These are phyloP conservation scores for Andricus grossulariae DNA, from an alignment of 1,140 invertebrate species.

Conservation along the genomic window DNA sequence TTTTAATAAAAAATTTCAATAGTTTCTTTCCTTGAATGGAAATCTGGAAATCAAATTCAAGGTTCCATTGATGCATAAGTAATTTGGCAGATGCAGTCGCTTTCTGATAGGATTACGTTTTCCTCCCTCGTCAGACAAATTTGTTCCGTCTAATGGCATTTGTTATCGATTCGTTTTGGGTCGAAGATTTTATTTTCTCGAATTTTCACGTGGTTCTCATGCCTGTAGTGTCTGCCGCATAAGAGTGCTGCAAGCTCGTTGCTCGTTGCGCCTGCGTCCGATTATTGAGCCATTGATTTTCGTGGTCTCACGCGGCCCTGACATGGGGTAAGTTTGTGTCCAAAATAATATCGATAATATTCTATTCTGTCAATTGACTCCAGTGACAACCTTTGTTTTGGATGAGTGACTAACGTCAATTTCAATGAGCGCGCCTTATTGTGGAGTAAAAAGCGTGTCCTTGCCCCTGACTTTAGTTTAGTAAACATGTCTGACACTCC, in stretches of 20 bases:
- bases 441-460: background rate
- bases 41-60: background rate
- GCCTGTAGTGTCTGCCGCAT: conserved; percentile 47
- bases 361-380: conserved; percentile 35
- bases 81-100: background rate
- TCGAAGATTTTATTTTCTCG: conserved; percentile 39
- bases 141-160: conserved; percentile 7
- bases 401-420: background rate
- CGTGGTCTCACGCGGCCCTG: conserved; percentile 58
- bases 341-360: conserved; percentile 53
- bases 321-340: conserved; percentile 71
- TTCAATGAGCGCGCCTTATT: background rate
- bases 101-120: background rate
- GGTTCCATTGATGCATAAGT: background rate
- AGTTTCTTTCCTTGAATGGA: background rate
- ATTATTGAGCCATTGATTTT: conserved; percentile 66
- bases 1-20: no score
- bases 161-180: conserved; percentile 34
- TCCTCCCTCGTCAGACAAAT: background rate
- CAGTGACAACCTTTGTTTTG: conserved; percentile 30
- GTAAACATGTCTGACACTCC: background rate
- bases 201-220: conserved; percentile 44
- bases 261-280: conserved; percentile 59
- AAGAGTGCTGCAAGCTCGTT: background rate
- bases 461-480: background rate